Base-by-base conservation (phyloP, 2,113 vertebrate species). In the Cacatua alba region DNA sequence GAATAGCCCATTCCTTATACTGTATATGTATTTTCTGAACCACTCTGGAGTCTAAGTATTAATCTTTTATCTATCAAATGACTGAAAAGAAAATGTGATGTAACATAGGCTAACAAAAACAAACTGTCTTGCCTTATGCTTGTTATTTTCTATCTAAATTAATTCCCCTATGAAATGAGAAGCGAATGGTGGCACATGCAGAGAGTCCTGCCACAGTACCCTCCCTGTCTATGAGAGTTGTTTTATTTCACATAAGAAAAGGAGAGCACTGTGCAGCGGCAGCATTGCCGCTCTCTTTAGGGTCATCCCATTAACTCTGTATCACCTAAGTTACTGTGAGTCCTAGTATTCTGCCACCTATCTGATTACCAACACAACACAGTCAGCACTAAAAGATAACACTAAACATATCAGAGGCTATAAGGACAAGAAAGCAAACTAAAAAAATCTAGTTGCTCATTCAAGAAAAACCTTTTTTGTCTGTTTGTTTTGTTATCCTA, bases 41-140 rank as follows among this genome's bases (percentile, higher is more conserved):
- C 25, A 85, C 28, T 95, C 24, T 51, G 65, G 75, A 95, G 85
- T 71, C 44, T 82, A 93, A 93, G 39, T 20, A 7, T 41, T 88
- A 84, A 90, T 92, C 52, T 89, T 82, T 94, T 86, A 78, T 86
- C 44, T 90, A 55, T 72, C 19, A n/a, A 94, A 82, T n/a, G 77
- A 31, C 39, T 53, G 31, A 79, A 92, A 84, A 87, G 21, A 93
- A 90, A 95, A 48, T 24, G 60, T 37, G n/a, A 59, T n/a, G 43
- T 62, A 85, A 46, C 7, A n/a, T 31, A 94, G 25, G 8, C 55
- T 64, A 25, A 20, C 67, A 83, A 88, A 69, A 78, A 68, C 63
- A 41, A 63, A 12, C 31, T 39, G 13, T 41, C 55, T 93, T 92
- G 9, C 29, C 41, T 64, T 75, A 68, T 49, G 29, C 21, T 57